A percentile compares a stretch with the other conserved stretches of the same genome.
Evolutionary conservation across 1,140 invertebrate genomes (phyloP).

Genomic region (Drosophila lacteicornis): DNA sequence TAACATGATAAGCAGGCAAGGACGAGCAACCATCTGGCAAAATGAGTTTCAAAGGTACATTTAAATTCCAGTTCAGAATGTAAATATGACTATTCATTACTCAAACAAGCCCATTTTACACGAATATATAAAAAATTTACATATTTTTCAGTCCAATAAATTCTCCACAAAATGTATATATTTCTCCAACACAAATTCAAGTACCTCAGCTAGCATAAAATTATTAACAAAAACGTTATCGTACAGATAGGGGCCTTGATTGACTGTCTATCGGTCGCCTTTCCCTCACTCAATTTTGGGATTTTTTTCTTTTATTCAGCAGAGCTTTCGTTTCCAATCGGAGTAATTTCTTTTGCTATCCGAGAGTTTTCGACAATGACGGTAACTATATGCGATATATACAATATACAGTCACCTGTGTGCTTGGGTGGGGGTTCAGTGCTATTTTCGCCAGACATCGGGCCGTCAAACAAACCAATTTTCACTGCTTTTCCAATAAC

Average conservation of each 20-base stretch:
- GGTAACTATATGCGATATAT: slow-evolving; percentile 45
- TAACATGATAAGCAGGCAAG: too few relatives aligned
- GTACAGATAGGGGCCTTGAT: slow-evolving; percentile 19
- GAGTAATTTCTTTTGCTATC: slow-evolving; percentile 43
- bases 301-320: slow-evolving; percentile 4
- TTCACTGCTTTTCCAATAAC: slow-evolving; percentile 78
- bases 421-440: slow-evolving; percentile 1
- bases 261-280: slow-evolving; percentile 30
- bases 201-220: slow-evolving; percentile 1
- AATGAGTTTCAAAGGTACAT: too few relatives aligned
- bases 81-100: too few relatives aligned
- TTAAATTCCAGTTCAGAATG: too few relatives aligned
- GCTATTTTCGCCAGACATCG: slow-evolving; percentile 67
- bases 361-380: slow-evolving; percentile 45
- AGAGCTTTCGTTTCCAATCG: slow-evolving; percentile 9
- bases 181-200: too few relatives aligned
- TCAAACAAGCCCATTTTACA: too few relatives aligned
- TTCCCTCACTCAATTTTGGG: background rate
- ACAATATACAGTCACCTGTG: slow-evolving; percentile 24
- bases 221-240: background rate
- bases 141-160: background rate
- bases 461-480: slow-evolving; percentile 80
- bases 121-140: too few relatives aligned
- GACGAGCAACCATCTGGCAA: too few relatives aligned
- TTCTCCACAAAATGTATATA: background rate